These are phyloP conservation scores for Oceanodroma tethys DNA, from an alignment of 2,113 vertebrate species.

Conservation along the genomic window DNA sequence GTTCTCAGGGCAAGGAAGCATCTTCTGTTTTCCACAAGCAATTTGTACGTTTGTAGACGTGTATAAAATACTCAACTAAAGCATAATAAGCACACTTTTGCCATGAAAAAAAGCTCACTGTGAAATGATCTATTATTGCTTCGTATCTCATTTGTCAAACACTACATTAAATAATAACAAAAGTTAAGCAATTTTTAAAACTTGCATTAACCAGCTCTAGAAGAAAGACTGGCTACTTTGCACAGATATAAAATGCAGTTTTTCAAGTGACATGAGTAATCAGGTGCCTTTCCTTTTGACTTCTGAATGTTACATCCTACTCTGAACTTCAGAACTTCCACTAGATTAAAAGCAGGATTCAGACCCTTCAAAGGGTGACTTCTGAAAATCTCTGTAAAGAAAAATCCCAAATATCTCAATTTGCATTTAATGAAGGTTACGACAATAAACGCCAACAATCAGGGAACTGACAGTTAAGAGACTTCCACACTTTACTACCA, in stretches of 20 bases:
- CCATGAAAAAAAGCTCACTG: not conserved
- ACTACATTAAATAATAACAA: constrained; percentile 3
- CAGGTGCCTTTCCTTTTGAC: not conserved
- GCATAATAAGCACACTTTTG: not conserved
- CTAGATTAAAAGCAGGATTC: not conserved
- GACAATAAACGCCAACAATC: not conserved
- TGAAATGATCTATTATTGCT: constrained; percentile 16
- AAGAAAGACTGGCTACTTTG: not conserved
- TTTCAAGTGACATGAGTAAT: not conserved
- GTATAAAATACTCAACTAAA: not conserved
- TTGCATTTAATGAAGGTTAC: not conserved
- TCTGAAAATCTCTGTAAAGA: not conserved
- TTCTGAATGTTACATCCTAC: not conserved
- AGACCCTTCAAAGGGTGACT: not conserved
- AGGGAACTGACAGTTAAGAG: not conserved
- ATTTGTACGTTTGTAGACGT: not conserved
- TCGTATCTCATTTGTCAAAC: constrained; percentile 26
- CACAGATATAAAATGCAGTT: not conserved
- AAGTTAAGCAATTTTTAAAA: constrained; percentile 1
- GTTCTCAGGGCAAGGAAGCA: not conserved
- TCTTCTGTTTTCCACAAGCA: not conserved
- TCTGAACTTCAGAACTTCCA: not conserved
- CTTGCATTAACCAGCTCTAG: not conserved
- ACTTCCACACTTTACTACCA: not conserved
- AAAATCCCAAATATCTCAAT: not conserved